A percentile compares a stretch with the other conserved stretches of the same genome.
These are phyloP conservation scores for Diadumene lineata DNA, from an alignment of 92 coral and sea anemone genomes.

Conservation along the genomic window DNA sequence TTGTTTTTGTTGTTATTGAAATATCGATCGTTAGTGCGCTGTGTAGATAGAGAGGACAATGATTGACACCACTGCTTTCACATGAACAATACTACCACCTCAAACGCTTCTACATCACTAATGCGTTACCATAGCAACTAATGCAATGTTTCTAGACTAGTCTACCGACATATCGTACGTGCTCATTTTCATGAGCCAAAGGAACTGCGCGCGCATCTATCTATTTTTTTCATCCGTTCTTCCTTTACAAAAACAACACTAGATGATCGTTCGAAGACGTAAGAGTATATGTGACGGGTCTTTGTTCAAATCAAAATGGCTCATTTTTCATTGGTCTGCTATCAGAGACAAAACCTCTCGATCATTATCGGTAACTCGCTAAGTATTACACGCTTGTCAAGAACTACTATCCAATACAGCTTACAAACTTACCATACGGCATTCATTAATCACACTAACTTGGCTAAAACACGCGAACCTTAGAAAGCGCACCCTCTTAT, in stretches of 20 bases:
- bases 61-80: slow-evolving; percentile 35
- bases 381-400: neutral
- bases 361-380: neutral
- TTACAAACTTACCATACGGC: neutral
- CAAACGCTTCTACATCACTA: slow-evolving; percentile 20
- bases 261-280: neutral
- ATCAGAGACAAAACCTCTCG: neutral
- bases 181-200: slow-evolving; percentile 6
- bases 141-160: slow-evolving; percentile 28
- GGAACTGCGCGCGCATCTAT: slow-evolving; percentile 13
- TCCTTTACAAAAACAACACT: slow-evolving; percentile 1
- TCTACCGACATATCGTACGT: slow-evolving; percentile 18
- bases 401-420: neutral
- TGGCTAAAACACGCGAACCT: neutral
- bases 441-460: neutral
- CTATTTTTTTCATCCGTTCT: neutral
- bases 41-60: neutral
- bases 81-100: slow-evolving; percentile 26
- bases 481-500: neutral
- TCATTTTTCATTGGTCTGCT: slow-evolving; percentile 20
- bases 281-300: slow-evolving; percentile 2
- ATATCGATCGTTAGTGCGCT: neutral
- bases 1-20: neutral
- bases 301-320: slow-evolving; percentile 13
- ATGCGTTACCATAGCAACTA: slow-evolving; percentile 36